Base-by-base conservation (phyloP, 2,888 invertebrate genomes). In the Diploptera punctata region DNA sequence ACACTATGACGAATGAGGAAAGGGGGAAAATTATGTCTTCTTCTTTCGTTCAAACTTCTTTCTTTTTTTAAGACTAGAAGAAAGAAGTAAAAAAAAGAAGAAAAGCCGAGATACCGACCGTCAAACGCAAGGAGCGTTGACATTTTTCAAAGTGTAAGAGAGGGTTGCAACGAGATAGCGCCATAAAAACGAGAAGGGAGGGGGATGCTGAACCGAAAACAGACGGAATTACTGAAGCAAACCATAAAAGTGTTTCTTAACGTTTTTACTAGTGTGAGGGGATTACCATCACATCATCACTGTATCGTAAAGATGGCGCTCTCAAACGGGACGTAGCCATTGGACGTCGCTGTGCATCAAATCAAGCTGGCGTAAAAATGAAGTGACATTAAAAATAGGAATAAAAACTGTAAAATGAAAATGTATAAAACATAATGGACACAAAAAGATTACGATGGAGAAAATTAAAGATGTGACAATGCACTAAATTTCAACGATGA, bases 141-240 rank as follows among this genome's bases (percentile, higher is more conserved):
- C 65, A 65, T 65, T 65, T 65, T 65, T 65, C 65, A 65, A 47
- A 33, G 26, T 21, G 21, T 24, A 24, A 38, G 21, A 10, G 62
- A 21, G 62, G 43, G 13, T 62, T 10, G 16, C 7, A 62, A 24
- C 38, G n/a, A 19, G 19, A 21, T 19, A 43, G 21, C 24, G 16
- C 62, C 65, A 65, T 65, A 65, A 65, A 65, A 65, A 65, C 65
- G 43, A 4, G 44, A 44, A 19, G 65, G 47, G 18, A 65, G 19
- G 21, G 18, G 44, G 13, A 44, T 7, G 47, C 5, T n/a, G 47
- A 10, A 61, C 65, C 7, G 43, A 43, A 16, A 65, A 65, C 65
- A 65, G 65, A 65, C 65, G 65, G 65, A 65, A 65, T 47, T 65
- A 26, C 26, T 18, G 65, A 65, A 65, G 24, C 44, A 26, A 26